These are phyloP conservation scores for Triops cancriformis DNA, from an alignment of 1,140 invertebrate genomes.

Conservation along the genomic window DNA sequence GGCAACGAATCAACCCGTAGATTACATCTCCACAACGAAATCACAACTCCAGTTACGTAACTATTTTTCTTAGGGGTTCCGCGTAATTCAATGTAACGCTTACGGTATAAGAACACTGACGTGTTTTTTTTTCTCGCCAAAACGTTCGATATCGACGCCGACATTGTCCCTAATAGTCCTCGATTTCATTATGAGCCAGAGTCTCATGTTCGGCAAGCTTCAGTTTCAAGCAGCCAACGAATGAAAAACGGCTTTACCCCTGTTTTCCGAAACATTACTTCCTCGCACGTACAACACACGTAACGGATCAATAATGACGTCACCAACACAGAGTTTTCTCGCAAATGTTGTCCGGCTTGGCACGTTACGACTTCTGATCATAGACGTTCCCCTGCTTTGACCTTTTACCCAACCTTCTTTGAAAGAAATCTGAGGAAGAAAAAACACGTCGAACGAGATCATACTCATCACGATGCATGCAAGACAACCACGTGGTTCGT, in stretches of 20 bases:
- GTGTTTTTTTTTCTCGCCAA: no score
- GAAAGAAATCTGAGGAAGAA: neutral
- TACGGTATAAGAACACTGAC: no score
- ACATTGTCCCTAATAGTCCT: neutral
- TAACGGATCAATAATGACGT: neutral
- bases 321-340: neutral
- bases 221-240: neutral
- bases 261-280: neutral
- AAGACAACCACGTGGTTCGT: neutral
- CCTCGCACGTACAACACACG: neutral
- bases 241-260: neutral
- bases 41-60: no score
- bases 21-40: no score
- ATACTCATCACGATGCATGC: neutral
- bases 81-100: no score
- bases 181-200: neutral
- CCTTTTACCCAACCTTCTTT: neutral
- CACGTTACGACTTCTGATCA: neutral
- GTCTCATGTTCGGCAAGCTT: neutral
- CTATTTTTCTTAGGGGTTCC: no score
- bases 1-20: no score
- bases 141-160: no score
- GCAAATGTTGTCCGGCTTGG: neutral
- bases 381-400: neutral
- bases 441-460: neutral